A percentile compares a stretch with the other conserved stretches of the same genome.
phyloP scores from a whole-genome alignment of 2,113 vertebrate genomes.

The Aldabrachelys gigantea region DNA sequence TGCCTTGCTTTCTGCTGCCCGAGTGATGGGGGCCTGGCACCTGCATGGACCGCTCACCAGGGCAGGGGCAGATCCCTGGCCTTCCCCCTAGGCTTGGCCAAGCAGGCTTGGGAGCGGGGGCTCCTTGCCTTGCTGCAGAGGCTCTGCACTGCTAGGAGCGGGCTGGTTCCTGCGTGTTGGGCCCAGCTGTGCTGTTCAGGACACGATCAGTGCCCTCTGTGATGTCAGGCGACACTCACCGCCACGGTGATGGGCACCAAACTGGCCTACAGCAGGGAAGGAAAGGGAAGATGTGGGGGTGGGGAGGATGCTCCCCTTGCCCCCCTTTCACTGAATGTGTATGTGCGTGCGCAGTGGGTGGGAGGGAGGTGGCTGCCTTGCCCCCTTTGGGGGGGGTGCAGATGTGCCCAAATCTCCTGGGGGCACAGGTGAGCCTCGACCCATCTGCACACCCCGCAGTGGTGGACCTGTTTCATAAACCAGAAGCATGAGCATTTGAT shows the following conservation, averaged over 20 bases:
- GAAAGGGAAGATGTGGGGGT: no score
- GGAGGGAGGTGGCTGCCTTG: no score
- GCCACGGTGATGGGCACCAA: no score
- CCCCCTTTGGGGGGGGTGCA: not conserved
- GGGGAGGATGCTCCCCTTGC: no score
- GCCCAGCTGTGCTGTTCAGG: not conserved
- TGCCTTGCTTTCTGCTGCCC: no score
- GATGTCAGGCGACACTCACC: not conserved
- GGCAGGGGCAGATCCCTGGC: no score
- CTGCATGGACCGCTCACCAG: not conserved
- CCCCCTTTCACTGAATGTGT: no score
- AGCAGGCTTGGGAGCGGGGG: no score
- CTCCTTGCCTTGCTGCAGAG: not conserved
- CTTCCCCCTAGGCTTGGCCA: not conserved
- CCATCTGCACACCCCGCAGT: rapidly evolving
- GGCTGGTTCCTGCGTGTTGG: not conserved
- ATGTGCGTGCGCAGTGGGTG: rapidly evolving
- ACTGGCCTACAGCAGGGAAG: no score
- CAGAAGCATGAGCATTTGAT: not conserved
- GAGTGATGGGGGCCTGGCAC: no score
- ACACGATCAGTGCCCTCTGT: not conserved
- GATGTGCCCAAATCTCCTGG: not conserved
- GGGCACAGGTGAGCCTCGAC: not conserved
- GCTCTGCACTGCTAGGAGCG: not conserved
- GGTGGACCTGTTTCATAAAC: not conserved